Evolutionary conservation across 2,113 vertebrate species (phyloP).

Genomic region (Thamnaconus septentrionalis): DNA sequence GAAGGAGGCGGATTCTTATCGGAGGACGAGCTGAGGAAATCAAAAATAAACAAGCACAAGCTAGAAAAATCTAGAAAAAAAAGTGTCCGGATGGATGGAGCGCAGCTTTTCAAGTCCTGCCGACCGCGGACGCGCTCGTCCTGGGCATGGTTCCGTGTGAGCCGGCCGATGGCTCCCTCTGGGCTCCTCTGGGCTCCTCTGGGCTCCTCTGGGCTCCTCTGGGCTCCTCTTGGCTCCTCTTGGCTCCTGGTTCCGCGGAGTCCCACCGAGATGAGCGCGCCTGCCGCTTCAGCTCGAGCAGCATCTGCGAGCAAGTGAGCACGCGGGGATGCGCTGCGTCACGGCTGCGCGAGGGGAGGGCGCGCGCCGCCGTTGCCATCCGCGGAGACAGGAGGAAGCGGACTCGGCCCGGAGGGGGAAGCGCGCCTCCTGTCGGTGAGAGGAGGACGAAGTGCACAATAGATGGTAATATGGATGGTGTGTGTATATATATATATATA

Average conservation of each 20-base stretch:
- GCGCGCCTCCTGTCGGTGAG: slow-evolving; percentile 30
- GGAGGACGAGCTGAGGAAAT: too few relatives aligned
- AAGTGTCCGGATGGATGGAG: slow-evolving; percentile 37
- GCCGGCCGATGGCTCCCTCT: slow-evolving; percentile 44
- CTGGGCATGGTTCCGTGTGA: slow-evolving; percentile 44
- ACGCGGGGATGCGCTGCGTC: slow-evolving; percentile 47
- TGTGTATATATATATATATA: too few relatives aligned
- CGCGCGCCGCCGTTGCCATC: slow-evolving; percentile 41
- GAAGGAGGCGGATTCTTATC: background rate
- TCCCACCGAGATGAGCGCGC: slow-evolving; percentile 39
- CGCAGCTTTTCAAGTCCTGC: slow-evolving; percentile 60
- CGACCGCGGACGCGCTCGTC: slow-evolving; percentile 40
- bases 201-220: slow-evolving; percentile 43
- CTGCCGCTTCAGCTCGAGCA: slow-evolving; percentile 31
- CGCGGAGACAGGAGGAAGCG: slow-evolving; percentile 9
- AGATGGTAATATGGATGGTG: too few relatives aligned
- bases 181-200: slow-evolving; percentile 21
- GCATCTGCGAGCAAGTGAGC: slow-evolving; percentile 29
- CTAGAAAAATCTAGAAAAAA: slow-evolving; percentile 1
- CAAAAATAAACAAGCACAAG: too few relatives aligned
- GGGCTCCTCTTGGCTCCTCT: slow-evolving; percentile 20
- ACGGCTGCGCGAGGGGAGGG: slow-evolving; percentile 28
- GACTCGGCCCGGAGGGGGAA: slow-evolving; percentile 5
- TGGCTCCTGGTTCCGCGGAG: slow-evolving; percentile 38
- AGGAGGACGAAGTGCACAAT: background rate